These are phyloP conservation scores for Sebastolobus altivelis DNA, from an alignment of 2,797 vertebrate genomes.

Conservation along the genomic window DNA sequence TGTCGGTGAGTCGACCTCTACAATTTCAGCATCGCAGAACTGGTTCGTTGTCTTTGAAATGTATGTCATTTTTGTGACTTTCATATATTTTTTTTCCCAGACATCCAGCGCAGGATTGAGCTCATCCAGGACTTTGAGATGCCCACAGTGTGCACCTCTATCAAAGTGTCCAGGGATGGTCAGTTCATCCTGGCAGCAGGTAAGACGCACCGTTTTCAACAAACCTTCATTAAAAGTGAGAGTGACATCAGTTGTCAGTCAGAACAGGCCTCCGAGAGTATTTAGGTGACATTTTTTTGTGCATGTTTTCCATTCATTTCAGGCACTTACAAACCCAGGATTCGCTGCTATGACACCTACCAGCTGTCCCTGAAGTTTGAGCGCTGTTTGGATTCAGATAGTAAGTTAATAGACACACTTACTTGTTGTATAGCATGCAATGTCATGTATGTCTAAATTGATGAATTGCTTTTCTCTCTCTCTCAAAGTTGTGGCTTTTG, in stretches of 20 bases:
- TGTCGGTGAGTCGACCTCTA: conserved; percentile 88
- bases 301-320: conserved; percentile 29
- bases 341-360: conserved; percentile 96
- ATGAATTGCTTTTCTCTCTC: conserved; percentile 49
- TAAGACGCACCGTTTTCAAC: conserved; percentile 53
- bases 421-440: neutral
- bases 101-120: conserved; percentile 95
- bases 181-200: conserved; percentile 96
- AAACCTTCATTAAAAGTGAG: neutral
- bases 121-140: conserved; percentile 99
- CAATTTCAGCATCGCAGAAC: neutral
- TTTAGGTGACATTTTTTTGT: neutral
- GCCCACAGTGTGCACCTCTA: conserved; percentile 94
- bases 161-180: conserved; percentile 95
- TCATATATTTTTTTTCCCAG: conserved; percentile 66
- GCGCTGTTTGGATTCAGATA: conserved; percentile 96
- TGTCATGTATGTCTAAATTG: neutral
- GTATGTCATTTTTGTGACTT: neutral
- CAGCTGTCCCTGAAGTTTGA: conserved; percentile 98
- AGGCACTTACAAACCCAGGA: conserved; percentile 97
- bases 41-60: accelerated
- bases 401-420: conserved; percentile 73
- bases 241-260: too few species aligned
- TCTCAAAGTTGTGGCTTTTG: conserved; percentile 93
- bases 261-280: neutral